These are phyloP conservation scores for Copidosoma aretas DNA, from an alignment of 2,888 invertebrate species.

Conservation along the genomic window DNA sequence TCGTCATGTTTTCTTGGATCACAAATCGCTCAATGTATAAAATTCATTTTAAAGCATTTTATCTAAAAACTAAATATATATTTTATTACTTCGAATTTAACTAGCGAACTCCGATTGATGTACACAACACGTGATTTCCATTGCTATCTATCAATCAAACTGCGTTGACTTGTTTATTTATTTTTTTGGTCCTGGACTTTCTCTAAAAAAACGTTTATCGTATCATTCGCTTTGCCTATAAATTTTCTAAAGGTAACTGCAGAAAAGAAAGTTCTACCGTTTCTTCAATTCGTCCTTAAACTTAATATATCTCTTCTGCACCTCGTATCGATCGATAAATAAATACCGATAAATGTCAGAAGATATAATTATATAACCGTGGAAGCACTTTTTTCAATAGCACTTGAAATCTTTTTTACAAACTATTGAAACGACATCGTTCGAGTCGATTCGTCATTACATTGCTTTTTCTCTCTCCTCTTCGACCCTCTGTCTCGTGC, in stretches of 20 bases:
- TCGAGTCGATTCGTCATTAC: conserved; percentile 58
- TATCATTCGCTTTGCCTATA: conserved; percentile 17
- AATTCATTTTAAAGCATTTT: conserved; percentile 13
- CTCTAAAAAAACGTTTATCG: conserved; percentile 34
- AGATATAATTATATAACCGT: conserved; percentile 8
- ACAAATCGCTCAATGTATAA: conserved; percentile 10
- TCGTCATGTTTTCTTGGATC: too few relatives aligned
- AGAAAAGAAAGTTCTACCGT: conserved; percentile 31
- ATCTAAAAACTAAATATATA: conserved; percentile 11
- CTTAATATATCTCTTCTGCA: conserved; percentile 29
- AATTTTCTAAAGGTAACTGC: conserved; percentile 35
- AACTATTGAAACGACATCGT: conserved; percentile 28
- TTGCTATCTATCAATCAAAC: conserved; percentile 6
- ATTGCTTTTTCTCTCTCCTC: conserved; percentile 70
- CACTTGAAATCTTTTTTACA: conserved; percentile 24
- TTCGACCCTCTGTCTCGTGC: conserved; percentile 81
- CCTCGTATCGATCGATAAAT: conserved; percentile 15
- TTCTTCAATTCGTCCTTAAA: conserved; percentile 29
- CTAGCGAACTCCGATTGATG: too few relatives aligned
- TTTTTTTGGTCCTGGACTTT: conserved; percentile 18
- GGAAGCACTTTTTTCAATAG: conserved; percentile 17
- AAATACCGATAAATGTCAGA: conserved; percentile 12
- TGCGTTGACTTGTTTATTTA: background rate
- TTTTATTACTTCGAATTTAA: conserved; percentile 1
- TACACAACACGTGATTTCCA: background rate